Base-by-base conservation (phyloP, 2,113 vertebrate species). In the Zootoca vivipara region DNA sequence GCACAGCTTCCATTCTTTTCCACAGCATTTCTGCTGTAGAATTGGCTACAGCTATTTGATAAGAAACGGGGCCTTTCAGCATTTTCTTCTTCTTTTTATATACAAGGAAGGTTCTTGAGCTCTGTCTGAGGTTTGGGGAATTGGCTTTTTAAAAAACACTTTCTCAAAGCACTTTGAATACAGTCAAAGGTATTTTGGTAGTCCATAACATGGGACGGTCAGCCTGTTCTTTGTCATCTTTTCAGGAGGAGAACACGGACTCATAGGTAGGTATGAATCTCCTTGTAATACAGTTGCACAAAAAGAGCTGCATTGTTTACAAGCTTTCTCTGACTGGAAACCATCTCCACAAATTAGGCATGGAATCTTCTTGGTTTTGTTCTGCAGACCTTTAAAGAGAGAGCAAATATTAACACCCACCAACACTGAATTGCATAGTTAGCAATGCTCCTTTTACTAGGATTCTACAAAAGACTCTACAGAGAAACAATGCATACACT, bases 221-320 rank as follows among this genome's bases (percentile, higher is more conserved):
- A 85, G 10, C 58, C 72, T 85, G 58, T 24, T 83, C 70, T 80
- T 52, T 20, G 46, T n/a, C 75, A 85, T 86, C 56, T 52, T 86
- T 75, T 89, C 89, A 74, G 75, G 3, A 77, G 77, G 26, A 46
- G 64, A 67, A 80, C 56, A 85, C 1, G 52, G 64, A 83, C 73
- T 84, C 70, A 86, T 46, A 77, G 62, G 77, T 75, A 88, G 85
- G 5, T 84, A 92, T 75, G 62, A 67, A 72, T 62, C 42, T 35
- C 83, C 89, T 67, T 92, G 82, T 85, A 92, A 67, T 78, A 90
- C 9, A 78, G 78, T 85, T 89, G 85, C 90, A 42, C 82, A 89
- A 85, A 92, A 90, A 1, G 7, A 92, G 35, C 40, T 87, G 85
- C 85, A 93, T 40, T 16, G 38, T 83, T 92, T 92, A 86, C 92